These are phyloP conservation scores for Prinia subflava DNA, from an alignment of 2,113 vertebrate genomes.

Conservation along the genomic window DNA sequence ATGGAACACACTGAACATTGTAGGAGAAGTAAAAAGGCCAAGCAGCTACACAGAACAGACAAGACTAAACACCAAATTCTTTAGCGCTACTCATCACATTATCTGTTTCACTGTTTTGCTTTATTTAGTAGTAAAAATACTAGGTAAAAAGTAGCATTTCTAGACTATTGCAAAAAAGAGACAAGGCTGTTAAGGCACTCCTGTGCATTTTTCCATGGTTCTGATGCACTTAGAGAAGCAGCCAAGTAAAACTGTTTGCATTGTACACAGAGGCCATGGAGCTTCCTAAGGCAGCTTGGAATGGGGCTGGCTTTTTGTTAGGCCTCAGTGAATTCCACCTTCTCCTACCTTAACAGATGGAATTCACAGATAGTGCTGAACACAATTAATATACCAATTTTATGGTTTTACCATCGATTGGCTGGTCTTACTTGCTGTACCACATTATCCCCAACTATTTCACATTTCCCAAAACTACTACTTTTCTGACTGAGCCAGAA, in stretches of 20 bases:
- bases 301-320: neutral
- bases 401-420: neutral
- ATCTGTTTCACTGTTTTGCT: neutral
- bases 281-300: neutral
- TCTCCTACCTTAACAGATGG: neutral
- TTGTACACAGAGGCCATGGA: neutral
- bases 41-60: neutral
- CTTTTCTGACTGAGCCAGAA: neutral
- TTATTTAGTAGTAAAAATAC: neutral
- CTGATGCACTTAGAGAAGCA: neutral
- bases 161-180: neutral
- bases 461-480: neutral
- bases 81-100: neutral
- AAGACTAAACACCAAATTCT: neutral
- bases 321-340: neutral
- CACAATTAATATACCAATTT: neutral
- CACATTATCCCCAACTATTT: neutral
- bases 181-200: neutral
- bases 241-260: neutral
- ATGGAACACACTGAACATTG: accelerated
- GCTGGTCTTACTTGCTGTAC: neutral
- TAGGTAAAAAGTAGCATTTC: neutral
- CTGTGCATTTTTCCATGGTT: neutral
- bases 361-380: neutral
- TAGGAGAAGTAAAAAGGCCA: neutral